phyloP scores from a whole-genome alignment of 2,113 vertebrate genomes.

The Gallinago undulata region DNA sequence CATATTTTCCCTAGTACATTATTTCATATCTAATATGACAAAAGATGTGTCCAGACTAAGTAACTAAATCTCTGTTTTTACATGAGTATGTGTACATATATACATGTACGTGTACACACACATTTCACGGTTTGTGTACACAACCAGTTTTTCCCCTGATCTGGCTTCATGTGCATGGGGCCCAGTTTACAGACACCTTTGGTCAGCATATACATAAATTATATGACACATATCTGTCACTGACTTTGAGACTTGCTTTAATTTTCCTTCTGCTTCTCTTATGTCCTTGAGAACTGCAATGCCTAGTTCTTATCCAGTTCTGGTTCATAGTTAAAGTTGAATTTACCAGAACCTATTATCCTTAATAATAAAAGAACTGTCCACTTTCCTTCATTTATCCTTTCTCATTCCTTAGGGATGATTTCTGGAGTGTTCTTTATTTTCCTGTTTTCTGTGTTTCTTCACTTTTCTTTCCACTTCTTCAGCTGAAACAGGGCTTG shows the following conservation, averaged over 20 bases:
- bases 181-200: not conserved
- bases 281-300: not conserved
- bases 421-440: not conserved
- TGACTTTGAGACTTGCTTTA: not conserved
- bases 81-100: not conserved
- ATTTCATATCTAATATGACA: not conserved
- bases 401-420: not conserved
- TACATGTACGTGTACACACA: rapidly evolving
- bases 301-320: not conserved
- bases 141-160: not conserved
- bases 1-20: not conserved
- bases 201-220: not conserved
- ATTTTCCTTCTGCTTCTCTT: not conserved
- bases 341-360: not conserved
- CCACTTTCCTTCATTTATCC: not conserved
- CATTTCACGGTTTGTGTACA: rapidly evolving
- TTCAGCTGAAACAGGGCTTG: slow-evolving; percentile 2
- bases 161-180: not conserved
- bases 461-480: not conserved
- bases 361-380: not conserved
- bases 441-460: not conserved
- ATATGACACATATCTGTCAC: not conserved
- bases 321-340: not conserved
- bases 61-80: not conserved
- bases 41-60: not conserved